Evolutionary conservation across 1,140 invertebrate genomes (phyloP), one percentile per base, ranked within the genome.

Genomic region (Dinothrombium tinctorium): DNA sequence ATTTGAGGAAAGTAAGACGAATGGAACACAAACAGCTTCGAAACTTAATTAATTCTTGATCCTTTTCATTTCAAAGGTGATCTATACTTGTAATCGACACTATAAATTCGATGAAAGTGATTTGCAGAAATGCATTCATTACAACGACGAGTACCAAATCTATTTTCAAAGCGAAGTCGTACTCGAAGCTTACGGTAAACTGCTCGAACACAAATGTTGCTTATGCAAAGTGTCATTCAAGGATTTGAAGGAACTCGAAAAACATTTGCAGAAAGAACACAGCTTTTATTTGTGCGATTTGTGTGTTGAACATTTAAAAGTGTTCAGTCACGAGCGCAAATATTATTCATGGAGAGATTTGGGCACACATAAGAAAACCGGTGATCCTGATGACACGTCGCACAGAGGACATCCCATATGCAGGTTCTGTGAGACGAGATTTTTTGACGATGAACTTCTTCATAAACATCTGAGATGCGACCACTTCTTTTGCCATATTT

Each of bases 401-500:
- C 83, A 90, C 58, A 72, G 74, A 53, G 87, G 86, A 0, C 89
- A 95, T 65, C 86, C 87, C 0, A 59, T 84, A 0, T 95, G 89
- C 58, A 70, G 89, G 54, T 92, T 89, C 58, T 95, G 87, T 64
- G 79, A 89, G 52, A 64, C 70, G 19, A 67, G 63, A 36, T 92
- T 79, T 54, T 72, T 90, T 66, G 83, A 89, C 55, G 74, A 69
- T 0, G 87, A 95, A 57, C 84, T 92, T 48, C 59, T 95, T 1
- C 87, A 75, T 52, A 68, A 79, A 2, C 87, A 96, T 63, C 59
- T 94, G 41, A 65, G 87, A 14, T 72, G 79, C 45, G 82, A 89
- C 51, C 89, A 96, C 61, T 74, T 78, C 33, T 92, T 74, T 57
- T 95, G 87, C 59, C 86, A 95, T 53, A 80, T 92, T 52, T 96